phyloP scores from a whole-genome alignment of 2,797 vertebrate genomes.

The Clarias fuscus region DNA sequence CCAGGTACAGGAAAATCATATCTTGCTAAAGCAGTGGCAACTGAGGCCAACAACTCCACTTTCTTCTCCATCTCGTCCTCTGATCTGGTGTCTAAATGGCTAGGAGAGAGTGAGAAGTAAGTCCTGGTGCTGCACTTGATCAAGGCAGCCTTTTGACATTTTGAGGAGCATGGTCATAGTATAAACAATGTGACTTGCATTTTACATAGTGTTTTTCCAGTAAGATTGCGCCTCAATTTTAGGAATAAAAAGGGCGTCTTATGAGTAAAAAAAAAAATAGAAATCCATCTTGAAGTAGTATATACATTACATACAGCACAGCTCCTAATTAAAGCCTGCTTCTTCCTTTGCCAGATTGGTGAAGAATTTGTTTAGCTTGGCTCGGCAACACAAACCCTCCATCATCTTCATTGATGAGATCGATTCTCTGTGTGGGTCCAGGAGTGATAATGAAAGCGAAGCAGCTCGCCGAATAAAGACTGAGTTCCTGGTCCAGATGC shows the following conservation, averaged over 20 bases:
- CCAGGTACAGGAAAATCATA: slow-evolving; percentile 96
- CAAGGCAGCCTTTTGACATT: not conserved
- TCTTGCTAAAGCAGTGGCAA: slow-evolving; percentile 94
- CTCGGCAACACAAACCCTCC: slow-evolving; percentile 91
- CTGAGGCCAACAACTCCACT: slow-evolving; percentile 96
- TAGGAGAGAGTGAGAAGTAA: slow-evolving; percentile 97
- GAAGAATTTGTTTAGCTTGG: slow-evolving; percentile 93
- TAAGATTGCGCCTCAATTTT: not conserved
- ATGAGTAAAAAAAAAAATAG: not conserved
- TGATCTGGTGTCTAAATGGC: slow-evolving; percentile 94
- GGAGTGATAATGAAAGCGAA: slow-evolving; percentile 94
- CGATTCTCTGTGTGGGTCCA: slow-evolving; percentile 91
- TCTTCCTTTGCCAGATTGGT: slow-evolving; percentile 78
- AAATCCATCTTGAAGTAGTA: not conserved
- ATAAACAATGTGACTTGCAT: not conserved
- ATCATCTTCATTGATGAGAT: slow-evolving; percentile 99
- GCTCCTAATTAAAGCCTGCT: not conserved
- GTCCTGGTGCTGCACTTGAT: slow-evolving; percentile 48
- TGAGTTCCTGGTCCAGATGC: slow-evolving; percentile 97
- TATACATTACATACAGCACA: not conserved
- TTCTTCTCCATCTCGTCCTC: slow-evolving; percentile 98
- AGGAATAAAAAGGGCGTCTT: not conserved
- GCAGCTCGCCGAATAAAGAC: slow-evolving; percentile 95
- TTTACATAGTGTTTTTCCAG: not conserved
- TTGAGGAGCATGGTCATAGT: not conserved